phyloP scores from a whole-genome alignment of 2,797 vertebrate genomes.

The Paedocypris micromegethes region DNA sequence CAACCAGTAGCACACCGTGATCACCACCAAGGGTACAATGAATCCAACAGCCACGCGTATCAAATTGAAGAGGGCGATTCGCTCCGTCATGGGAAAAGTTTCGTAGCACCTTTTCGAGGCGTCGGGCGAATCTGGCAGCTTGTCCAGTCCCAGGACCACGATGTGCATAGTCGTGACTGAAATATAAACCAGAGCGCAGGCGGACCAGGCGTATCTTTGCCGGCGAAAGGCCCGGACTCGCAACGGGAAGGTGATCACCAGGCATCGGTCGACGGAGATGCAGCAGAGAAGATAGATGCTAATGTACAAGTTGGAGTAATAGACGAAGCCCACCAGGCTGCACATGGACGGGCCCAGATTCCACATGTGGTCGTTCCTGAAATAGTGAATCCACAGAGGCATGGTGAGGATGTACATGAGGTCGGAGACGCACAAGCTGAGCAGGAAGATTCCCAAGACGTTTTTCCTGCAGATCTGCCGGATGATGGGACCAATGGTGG shows the following conservation, averaged over 20 bases:
- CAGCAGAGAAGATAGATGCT: constrained; percentile 74
- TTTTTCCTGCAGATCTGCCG: constrained; percentile 65
- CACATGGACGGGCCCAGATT: constrained; percentile 51
- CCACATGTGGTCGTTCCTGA: constrained; percentile 63
- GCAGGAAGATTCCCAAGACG: constrained; percentile 69
- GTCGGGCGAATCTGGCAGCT: constrained; percentile 54
- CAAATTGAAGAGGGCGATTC: constrained; percentile 64
- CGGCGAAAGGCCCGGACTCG: constrained; percentile 56
- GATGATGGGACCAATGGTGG: constrained; percentile 68
- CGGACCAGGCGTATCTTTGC: constrained; percentile 56
- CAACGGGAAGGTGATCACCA: constrained; percentile 66
- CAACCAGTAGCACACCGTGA: constrained; percentile 65
- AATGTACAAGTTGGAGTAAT: constrained; percentile 78
- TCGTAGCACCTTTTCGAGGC: constrained; percentile 64
- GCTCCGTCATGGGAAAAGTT: constrained; percentile 56
- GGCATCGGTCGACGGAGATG: constrained; percentile 75
- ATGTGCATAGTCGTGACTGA: constrained; percentile 53
- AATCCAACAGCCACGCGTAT: constrained; percentile 63
- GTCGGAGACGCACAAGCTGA: constrained; percentile 69
- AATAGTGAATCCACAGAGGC: constrained; percentile 76
- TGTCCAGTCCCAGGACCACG: constrained; percentile 56
- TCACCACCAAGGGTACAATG: constrained; percentile 63
- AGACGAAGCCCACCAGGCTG: constrained; percentile 69
- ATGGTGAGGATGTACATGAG: constrained; percentile 70
- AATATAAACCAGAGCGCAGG: constrained; percentile 54